Evolutionary conservation across 2,113 vertebrate genomes (phyloP).

Genomic region (Podarcis raffonei): DNA sequence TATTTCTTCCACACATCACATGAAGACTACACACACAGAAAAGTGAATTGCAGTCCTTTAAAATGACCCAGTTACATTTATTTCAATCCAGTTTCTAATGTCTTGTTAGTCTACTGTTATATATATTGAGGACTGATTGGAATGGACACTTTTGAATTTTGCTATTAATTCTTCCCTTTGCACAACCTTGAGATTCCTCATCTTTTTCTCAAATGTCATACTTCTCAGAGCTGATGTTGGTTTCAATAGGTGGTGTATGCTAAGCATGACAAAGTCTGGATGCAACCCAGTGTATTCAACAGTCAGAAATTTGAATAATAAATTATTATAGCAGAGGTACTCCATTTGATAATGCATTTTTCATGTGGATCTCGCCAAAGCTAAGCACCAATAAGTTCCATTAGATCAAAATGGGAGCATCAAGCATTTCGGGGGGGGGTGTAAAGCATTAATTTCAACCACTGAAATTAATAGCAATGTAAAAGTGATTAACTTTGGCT

Average conservation of each 20-base stretch:
- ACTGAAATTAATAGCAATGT: not conserved
- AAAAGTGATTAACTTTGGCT: no score
- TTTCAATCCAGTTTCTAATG: not conserved
- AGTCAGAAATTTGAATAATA: not conserved
- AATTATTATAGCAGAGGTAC: not conserved
- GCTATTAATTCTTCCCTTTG: constrained; percentile 2
- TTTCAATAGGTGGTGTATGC: not conserved
- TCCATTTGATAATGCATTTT: not conserved
- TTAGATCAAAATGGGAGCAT: not conserved
- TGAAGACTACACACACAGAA: not conserved
- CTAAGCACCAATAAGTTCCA: not conserved
- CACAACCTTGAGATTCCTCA: not conserved
- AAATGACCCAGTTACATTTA: not conserved
- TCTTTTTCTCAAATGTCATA: not conserved
- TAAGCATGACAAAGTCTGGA: not conserved
- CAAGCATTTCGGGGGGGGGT: not conserved
- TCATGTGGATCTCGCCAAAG: not conserved
- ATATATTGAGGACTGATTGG: not conserved
- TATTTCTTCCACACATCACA: not conserved
- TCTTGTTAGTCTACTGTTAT: not conserved
- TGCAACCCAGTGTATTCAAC: not conserved
- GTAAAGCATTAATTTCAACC: not conserved
- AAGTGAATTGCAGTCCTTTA: not conserved
- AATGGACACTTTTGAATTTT: not conserved
- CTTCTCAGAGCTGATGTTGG: not conserved